Evolutionary conservation across 2,888 invertebrate species (phyloP).

Genomic region (Agrypnus murinus): DNA sequence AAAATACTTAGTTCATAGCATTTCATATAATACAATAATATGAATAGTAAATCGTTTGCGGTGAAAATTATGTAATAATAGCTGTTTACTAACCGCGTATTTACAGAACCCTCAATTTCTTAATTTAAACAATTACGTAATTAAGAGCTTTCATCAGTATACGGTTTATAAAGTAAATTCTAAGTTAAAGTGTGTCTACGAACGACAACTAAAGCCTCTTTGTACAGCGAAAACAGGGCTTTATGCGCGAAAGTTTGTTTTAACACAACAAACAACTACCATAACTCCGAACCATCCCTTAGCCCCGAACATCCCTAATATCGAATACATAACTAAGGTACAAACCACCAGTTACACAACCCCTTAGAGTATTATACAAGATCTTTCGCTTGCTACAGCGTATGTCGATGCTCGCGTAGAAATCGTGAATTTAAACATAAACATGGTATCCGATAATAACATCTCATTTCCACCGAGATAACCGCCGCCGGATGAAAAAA

Average conservation of each 20-base stretch:
- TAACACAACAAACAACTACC: slow-evolving; percentile 40
- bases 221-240: slow-evolving; percentile 38
- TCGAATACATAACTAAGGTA: slow-evolving; percentile 32
- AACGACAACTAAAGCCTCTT: slow-evolving; percentile 34
- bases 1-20: too few species aligned
- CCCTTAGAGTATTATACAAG: slow-evolving; percentile 22
- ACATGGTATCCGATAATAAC: not conserved
- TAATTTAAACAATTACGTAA: slow-evolving; percentile 5
- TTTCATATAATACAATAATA: too few species aligned
- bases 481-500: too few species aligned
- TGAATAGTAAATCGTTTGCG: too few species aligned
- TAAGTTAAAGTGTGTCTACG: slow-evolving; percentile 29
- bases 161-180: slow-evolving; percentile 11
- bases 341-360: slow-evolving; percentile 26
- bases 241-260: slow-evolving; percentile 37
- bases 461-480: not conserved
- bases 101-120: too few species aligned
- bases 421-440: slow-evolving; percentile 5
- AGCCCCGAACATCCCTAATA: slow-evolving; percentile 26
- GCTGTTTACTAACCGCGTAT: too few species aligned
- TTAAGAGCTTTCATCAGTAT: slow-evolving; percentile 20
- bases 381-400: slow-evolving; percentile 1
- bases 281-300: slow-evolving; percentile 26
- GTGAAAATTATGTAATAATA: too few species aligned
- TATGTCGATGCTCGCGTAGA: not conserved